Base-by-base conservation (phyloP, 2,888 invertebrate genomes). In the Oligia latruncula region DNA sequence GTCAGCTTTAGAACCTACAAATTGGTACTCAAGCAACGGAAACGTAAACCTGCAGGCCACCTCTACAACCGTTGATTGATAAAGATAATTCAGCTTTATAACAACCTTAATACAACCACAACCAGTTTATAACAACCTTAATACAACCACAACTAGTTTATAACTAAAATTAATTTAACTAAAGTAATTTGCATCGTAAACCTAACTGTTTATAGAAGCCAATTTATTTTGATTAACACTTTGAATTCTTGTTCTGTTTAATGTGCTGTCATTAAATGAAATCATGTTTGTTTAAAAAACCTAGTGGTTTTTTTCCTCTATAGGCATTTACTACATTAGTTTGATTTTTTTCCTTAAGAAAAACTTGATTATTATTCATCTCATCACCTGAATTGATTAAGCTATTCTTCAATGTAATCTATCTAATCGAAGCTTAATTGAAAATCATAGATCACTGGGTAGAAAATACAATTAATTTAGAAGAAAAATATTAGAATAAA, bases 181-280 rank as follows among this genome's bases (percentile, higher is more conserved):
- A 13, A 81, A 60, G 29, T 82, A 70, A 81, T 83, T 83, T 71
- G 20, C 60, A 60, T 78, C 66, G 17, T 71, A 71, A 83, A 83
- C 15, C 2, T 78, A 62, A 71, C 78, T 49, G 78, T 83, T n/a
- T 29, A 71, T 78, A 55, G 60, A 55, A 67, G 29, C 46, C 62
- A 83, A 78, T 81, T 83, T 71, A 81, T 55, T 71, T 83, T 83
- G 71, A 81, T 81, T 78, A 71, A 71, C 78, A 71, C 55, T 78
- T 40, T 40, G 52, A n/a, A 58, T 71, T 77, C 65, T 71, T 71
- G 52, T 71, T 65, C 49, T 11, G 40, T 46, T 65, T 71, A 66
- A 78, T 46, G 29, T 67, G 60, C 8, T 40, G 46, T 35, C 17
- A 82, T 52, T 55, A 60, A 70, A 83, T n/a, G 17, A 43, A 77